Conservation (phyloP, 64 coral and sea anemone species). For the Cladopsammia gracilis region DNA sequence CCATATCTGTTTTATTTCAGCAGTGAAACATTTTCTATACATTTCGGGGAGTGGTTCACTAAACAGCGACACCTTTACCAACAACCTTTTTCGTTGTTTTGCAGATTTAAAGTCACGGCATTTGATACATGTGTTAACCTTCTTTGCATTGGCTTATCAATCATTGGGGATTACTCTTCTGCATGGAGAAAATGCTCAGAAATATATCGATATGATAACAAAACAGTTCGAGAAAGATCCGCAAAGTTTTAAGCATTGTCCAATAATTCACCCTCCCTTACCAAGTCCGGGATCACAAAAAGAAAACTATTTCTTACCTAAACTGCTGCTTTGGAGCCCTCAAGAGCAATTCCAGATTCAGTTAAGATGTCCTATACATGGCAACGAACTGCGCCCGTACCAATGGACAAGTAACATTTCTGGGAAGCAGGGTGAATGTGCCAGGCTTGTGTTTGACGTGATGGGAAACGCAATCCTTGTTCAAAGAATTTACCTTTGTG, state of each 20-base stretch:
- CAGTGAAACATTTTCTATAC: too few species aligned
- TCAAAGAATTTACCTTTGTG: constrained; percentile 66
- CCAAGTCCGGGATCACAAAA: neutral
- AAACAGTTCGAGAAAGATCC: constrained; percentile 27
- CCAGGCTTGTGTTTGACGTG: constrained; percentile 69
- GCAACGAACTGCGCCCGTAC: neutral
- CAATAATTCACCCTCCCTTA: neutral
- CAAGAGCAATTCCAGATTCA: constrained; percentile 25
- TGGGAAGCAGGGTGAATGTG: neutral
- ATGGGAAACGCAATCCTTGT: constrained; percentile 62
- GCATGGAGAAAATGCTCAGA: neutral
- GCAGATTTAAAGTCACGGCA: too few species aligned
- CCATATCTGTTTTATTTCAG: too few species aligned
- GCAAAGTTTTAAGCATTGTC: neutral
- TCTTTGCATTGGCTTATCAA: too few species aligned
- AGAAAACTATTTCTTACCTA: neutral
- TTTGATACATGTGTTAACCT: too few species aligned
- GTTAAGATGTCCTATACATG: constrained; percentile 12
- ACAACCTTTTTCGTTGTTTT: too few species aligned
- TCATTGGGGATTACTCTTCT: neutral
- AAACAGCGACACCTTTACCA: too few species aligned
- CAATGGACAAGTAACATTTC: constrained; percentile 8
- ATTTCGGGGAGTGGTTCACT: too few species aligned
- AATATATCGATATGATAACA: neutral
- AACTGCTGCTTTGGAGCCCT: constrained; percentile 17